Conservation (phyloP, 2,113 vertebrate genomes). For the Odontesthes bonariensis region DNA sequence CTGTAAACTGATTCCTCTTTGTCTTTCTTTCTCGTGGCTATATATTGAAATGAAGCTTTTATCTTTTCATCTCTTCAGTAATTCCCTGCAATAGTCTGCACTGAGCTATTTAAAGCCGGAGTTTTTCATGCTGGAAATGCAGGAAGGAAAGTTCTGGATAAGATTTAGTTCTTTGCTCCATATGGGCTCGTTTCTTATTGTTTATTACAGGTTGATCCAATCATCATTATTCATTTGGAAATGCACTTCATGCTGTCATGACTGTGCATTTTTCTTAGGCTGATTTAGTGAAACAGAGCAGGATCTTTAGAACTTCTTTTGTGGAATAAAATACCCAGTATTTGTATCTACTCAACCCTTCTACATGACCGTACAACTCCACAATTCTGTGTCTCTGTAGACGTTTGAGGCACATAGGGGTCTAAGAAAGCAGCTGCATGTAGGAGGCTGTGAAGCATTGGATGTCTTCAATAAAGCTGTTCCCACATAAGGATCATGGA, state of each 20-base stretch:
- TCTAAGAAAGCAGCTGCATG: background rate
- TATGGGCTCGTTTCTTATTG: background rate
- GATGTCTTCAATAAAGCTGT: slow-evolving; percentile 7
- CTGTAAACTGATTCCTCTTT: background rate
- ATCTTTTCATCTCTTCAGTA: slow-evolving; percentile 36
- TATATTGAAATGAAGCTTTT: slow-evolving; percentile 9
- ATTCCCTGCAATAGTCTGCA: slow-evolving; percentile 4
- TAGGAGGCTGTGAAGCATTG: background rate
- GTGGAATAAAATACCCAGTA: too few species aligned
- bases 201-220: background rate
- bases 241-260: background rate
- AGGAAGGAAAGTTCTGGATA: background rate
- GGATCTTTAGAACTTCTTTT: too few species aligned
- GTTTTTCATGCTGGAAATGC: background rate
- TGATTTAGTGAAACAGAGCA: too few species aligned
- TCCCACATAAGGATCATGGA: slow-evolving; percentile 2
- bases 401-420: too few species aligned
- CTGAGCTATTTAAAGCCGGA: background rate
- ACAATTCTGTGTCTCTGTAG: too few species aligned
- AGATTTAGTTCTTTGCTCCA: background rate
- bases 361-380: too few species aligned
- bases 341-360: too few species aligned
- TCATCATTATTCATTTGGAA: background rate
- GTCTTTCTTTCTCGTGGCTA: slow-evolving; percentile 5
- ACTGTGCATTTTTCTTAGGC: background rate